These are phyloP conservation scores for Callopanchax toddi DNA, from an alignment of 2,113 vertebrate species.

Conservation along the genomic window DNA sequence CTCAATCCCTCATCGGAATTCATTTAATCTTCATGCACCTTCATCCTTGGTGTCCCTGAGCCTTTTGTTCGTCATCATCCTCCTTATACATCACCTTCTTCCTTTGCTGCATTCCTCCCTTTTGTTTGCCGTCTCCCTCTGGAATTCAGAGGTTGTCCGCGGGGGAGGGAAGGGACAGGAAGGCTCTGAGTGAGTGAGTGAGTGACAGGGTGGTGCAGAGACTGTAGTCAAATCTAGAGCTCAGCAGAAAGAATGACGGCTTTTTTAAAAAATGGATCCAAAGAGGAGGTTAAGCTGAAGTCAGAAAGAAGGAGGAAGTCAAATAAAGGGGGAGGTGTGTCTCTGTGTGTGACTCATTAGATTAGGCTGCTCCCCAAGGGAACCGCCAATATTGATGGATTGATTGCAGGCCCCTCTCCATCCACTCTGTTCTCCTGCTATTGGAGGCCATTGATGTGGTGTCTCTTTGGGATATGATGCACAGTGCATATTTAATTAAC, in stretches of 20 bases:
- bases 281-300: conserved; percentile 20
- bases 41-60: conserved; percentile 24
- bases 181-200: conserved; percentile 11
- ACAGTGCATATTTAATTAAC: conserved; percentile 71
- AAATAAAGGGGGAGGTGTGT: conserved; percentile 52
- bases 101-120: conserved; percentile 65
- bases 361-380: conserved; percentile 67
- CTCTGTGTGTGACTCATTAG: conserved; percentile 63
- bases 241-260: conserved; percentile 14
- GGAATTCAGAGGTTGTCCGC: conserved; percentile 54
- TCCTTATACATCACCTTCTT: conserved; percentile 32
- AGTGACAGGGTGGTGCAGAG: conserved; percentile 41
- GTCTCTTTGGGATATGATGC: conserved; percentile 63
- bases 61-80: conserved; percentile 14
- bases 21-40: not conserved
- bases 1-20: conserved; percentile 1
- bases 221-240: conserved; percentile 7
- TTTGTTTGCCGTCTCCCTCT: conserved; percentile 51
- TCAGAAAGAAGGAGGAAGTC: conserved; percentile 48
- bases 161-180: conserved; percentile 36
- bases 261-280: conserved; percentile 17
- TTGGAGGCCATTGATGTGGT: conserved; percentile 63
- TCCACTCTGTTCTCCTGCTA: conserved; percentile 54
- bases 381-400: conserved; percentile 73
- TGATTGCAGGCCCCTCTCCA: conserved; percentile 70